These are phyloP conservation scores for Panthera tigris DNA, from an alignment of 2,113 vertebrate species.

Conservation along the genomic window DNA sequence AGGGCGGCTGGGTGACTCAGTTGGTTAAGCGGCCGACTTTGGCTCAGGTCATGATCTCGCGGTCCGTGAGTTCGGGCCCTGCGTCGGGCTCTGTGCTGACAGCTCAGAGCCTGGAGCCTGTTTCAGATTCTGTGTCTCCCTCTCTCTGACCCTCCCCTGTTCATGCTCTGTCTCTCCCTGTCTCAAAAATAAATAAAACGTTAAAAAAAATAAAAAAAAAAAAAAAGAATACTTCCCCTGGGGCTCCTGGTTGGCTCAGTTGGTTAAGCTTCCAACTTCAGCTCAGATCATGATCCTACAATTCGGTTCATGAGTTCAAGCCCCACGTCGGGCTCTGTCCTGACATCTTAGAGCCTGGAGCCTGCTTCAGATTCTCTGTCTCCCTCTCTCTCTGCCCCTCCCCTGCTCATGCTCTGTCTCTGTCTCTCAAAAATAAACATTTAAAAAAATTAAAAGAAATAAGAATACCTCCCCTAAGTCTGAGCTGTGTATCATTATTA, in stretches of 20 bases:
- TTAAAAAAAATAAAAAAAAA: too few relatives aligned
- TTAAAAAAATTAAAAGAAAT: too few relatives aligned
- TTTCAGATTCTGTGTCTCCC: neutral
- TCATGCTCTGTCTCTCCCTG: neutral
- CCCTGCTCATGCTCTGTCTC: neutral
- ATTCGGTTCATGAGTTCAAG: neutral
- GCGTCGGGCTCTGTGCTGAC: neutral
- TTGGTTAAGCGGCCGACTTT: neutral
- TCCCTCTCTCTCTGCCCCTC: neutral
- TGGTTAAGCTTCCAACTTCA: neutral
- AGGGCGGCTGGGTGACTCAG: neutral
- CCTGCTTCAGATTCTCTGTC: neutral
- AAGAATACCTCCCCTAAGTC: neutral
- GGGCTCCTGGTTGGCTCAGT: neutral
- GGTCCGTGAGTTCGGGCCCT: neutral
- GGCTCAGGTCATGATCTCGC: neutral
- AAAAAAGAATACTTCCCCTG: neutral
- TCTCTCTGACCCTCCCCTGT: neutral
- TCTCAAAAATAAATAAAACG: neutral
- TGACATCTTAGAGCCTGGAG: neutral
- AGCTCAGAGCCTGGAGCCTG: neutral
- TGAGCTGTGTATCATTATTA: neutral
- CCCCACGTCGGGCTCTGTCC: too few relatives aligned
- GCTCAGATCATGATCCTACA: neutral
- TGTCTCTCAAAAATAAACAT: neutral